These are phyloP conservation scores for Pygmarrhopalites habei DNA, from an alignment of 1,140 invertebrate genomes.

Conservation along the genomic window DNA sequence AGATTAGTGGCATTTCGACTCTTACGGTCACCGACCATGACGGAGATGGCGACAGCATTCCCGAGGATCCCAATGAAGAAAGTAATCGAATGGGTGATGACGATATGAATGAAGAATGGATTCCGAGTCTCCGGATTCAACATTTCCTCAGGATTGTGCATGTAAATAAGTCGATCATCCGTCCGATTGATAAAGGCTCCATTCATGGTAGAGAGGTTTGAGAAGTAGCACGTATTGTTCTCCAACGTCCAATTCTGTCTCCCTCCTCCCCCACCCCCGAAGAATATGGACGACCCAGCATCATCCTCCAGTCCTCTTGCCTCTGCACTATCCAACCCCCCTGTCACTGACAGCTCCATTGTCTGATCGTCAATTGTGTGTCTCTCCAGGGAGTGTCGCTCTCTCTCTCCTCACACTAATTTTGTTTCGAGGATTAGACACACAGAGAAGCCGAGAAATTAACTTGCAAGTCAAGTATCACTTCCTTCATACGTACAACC, in stretches of 20 bases:
- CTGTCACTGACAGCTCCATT: slow-evolving; percentile 1
- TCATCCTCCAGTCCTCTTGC: not conserved
- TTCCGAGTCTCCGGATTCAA: slow-evolving; percentile 42
- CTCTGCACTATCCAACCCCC: not conserved
- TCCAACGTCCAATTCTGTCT: not conserved
- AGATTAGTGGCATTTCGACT: slow-evolving; percentile 38
- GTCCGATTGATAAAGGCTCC: not conserved
- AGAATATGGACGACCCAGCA: not conserved
- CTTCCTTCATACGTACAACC: too few species aligned
- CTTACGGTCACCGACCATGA: slow-evolving; percentile 41
- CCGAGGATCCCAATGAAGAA: slow-evolving; percentile 43
- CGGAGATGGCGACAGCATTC: slow-evolving; percentile 39
- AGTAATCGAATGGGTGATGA: slow-evolving; percentile 44
- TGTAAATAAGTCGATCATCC: slow-evolving; percentile 11
- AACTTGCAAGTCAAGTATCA: too few species aligned
- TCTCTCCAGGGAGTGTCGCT: too few species aligned
- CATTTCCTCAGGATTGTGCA: slow-evolving; percentile 44
- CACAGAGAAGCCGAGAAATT: too few species aligned
- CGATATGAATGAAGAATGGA: slow-evolving; percentile 42
- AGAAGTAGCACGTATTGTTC: not conserved
- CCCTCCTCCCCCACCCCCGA: not conserved
- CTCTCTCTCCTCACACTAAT: too few species aligned
- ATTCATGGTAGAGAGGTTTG: not conserved
- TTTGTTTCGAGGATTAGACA: too few species aligned
- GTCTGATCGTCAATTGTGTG: too few species aligned